phyloP scores from a whole-genome alignment of 2,797 vertebrate species.

The Neoniphon sammara region DNA sequence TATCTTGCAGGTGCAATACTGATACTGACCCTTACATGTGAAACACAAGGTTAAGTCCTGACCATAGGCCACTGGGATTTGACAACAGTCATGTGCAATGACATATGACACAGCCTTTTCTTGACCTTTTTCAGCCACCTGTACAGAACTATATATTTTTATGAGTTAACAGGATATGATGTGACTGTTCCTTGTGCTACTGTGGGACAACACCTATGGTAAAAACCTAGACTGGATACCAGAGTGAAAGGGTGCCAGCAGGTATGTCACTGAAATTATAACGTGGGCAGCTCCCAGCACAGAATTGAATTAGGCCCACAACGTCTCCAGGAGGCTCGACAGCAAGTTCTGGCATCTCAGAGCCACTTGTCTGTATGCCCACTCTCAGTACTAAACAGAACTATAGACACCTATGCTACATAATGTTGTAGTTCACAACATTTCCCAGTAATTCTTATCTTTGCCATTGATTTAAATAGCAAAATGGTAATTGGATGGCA shows the following conservation, averaged over 20 bases:
- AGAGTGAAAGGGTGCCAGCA: constrained; percentile 56
- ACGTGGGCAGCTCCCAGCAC: constrained; percentile 64
- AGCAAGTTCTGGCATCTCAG: constrained; percentile 52
- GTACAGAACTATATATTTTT: background rate
- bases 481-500: background rate
- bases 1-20: constrained; percentile 32
- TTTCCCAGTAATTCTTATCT: constrained; percentile 22
- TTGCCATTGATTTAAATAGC: constrained; percentile 15
- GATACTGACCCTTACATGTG: constrained; percentile 53
- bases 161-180: constrained; percentile 27
- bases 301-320: constrained; percentile 68
- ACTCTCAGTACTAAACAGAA: constrained; percentile 33
- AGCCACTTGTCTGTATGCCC: constrained; percentile 33
- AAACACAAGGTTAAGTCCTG: constrained; percentile 43
- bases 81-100: constrained; percentile 41
- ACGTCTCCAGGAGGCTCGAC: constrained; percentile 8
- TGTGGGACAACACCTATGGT: constrained; percentile 67
- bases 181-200: constrained; percentile 57
- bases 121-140: constrained; percentile 56
- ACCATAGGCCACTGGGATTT: constrained; percentile 54
- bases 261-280: constrained; percentile 72
- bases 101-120: constrained; percentile 60
- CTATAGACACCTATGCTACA: constrained; percentile 1
- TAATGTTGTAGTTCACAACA: constrained; percentile 47
- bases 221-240: constrained; percentile 69